Base-by-base conservation (phyloP, 2,888 invertebrate genomes). In the Luperina nickerlii region DNA sequence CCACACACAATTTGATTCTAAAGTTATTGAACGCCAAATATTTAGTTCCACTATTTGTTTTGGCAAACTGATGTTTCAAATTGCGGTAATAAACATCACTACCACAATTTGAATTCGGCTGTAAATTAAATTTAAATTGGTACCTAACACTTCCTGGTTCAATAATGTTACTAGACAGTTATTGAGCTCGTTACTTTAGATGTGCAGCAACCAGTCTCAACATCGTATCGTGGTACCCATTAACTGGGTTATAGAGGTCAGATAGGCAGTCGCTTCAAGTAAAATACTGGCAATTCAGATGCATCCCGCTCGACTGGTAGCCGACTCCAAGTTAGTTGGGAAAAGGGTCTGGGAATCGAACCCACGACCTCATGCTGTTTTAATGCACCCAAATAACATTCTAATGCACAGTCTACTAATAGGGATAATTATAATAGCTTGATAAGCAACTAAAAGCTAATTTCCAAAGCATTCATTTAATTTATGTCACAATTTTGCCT, bases 1-100 rank as follows among this genome's bases (percentile, higher is more conserved):
- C 81, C 86, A 74, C 1, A 3, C 38, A 1, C 8, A 79, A 57
- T 87, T 82, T 66, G 70, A 81, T 81, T 81, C 69, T 79, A 82
- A 82, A 84, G 83, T 84, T 70, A 69, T 78, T 87, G 76, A 88
- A 81, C 76, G 70, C 72, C 81, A 85, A 90, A 90, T 87, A 89
- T 90, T 90, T 84, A 84, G 83, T 79, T 79, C 67, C 76, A 78
- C 72, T 89, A 86, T 90, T 86, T 89, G 85, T 87, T 82, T 88
- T 75, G 76, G 69, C 71, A 76, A 87, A 88, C 81, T 88, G 88
- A 88, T 90, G 85, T 89, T 88, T 82, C 82, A 74, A 88, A 88
- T 87, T 84, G 75, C 38, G 73, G 69, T 84, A 80, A 77, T 87
- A 84, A 83, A 84, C 84, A 89, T 81, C 42, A 42, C 70, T 54